These are phyloP conservation scores for Saccopteryx leptura DNA, from an alignment of 2,113 vertebrate genomes.

Conservation along the genomic window DNA sequence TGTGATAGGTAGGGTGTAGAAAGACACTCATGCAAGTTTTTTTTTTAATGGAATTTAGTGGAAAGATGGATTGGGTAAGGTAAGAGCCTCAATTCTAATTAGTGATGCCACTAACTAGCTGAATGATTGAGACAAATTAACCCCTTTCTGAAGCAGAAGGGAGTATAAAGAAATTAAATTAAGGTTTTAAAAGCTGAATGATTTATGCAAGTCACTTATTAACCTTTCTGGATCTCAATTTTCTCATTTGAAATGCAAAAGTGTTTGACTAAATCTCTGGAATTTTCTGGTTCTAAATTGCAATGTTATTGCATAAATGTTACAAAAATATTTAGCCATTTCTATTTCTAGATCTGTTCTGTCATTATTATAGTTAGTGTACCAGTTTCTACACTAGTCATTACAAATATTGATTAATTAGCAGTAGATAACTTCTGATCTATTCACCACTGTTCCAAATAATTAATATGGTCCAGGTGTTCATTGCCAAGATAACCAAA, in stretches of 20 bases:
- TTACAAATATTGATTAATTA: constrained; percentile 33
- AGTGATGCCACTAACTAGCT: not conserved
- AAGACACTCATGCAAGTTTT: not conserved
- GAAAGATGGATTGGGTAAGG: not conserved
- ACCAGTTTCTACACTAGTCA: not conserved
- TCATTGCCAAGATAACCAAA: constrained; percentile 37
- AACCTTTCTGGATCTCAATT: constrained; percentile 33
- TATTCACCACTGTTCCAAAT: constrained; percentile 9
- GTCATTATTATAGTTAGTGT: not conserved
- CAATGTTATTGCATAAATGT: not conserved
- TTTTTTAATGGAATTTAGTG: constrained; percentile 35
- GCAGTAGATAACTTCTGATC: not conserved
- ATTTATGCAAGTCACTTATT: constrained; percentile 44
- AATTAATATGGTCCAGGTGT: not conserved
- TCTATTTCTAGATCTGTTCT: constrained; percentile 24
- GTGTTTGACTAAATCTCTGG: constrained; percentile 33
- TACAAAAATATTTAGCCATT: constrained; percentile 32
- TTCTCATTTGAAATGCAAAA: constrained; percentile 61
- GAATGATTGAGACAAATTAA: constrained; percentile 36
- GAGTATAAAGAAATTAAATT: constrained; percentile 40
- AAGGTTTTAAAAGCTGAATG: constrained; percentile 48
- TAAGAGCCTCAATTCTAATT: not conserved
- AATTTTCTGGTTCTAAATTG: constrained; percentile 36
- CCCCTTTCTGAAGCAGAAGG: constrained; percentile 1
- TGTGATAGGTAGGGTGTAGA: not conserved